Conservation (phyloP, 2,888 invertebrate species). For the Adelognathus sp. region DNA sequence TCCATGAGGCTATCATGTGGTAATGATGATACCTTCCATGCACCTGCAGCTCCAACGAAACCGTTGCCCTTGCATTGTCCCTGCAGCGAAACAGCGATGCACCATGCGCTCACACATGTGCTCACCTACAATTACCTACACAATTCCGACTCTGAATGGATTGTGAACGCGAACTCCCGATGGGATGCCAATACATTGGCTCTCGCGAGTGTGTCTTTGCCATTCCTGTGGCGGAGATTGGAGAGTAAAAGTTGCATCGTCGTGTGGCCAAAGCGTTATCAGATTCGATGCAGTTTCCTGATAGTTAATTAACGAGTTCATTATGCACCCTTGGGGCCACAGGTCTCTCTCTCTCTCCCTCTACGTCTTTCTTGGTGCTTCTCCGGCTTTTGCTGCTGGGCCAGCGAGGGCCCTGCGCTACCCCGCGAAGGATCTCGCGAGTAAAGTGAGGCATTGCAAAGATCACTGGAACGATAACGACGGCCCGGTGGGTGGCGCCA, state of each 20-base stretch:
- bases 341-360: slow-evolving; percentile 53
- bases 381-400: slow-evolving; percentile 29
- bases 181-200: slow-evolving; percentile 49
- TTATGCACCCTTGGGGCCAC: slow-evolving; percentile 79
- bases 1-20: background rate
- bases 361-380: background rate
- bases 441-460: slow-evolving; percentile 80
- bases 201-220: slow-evolving; percentile 44
- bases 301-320: slow-evolving; percentile 82
- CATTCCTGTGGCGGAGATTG: slow-evolving; percentile 61
- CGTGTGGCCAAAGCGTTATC: slow-evolving; percentile 79
- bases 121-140: background rate
- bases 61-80: slow-evolving; percentile 18
- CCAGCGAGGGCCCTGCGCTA: slow-evolving; percentile 41
- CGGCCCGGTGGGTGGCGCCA: slow-evolving; percentile 80
- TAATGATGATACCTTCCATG: slow-evolving; percentile 1
- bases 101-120: background rate
- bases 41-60: slow-evolving; percentile 20
- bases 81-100: slow-evolving; percentile 16
- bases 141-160: background rate
- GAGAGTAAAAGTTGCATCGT: slow-evolving; percentile 69
- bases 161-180: slow-evolving; percentile 10
- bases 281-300: slow-evolving; percentile 80
- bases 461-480: slow-evolving; percentile 77
- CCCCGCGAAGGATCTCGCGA: slow-evolving; percentile 64